Evolutionary conservation across 1,140 invertebrate genomes (phyloP).

Genomic region (Bilobella aurantiaca): DNA sequence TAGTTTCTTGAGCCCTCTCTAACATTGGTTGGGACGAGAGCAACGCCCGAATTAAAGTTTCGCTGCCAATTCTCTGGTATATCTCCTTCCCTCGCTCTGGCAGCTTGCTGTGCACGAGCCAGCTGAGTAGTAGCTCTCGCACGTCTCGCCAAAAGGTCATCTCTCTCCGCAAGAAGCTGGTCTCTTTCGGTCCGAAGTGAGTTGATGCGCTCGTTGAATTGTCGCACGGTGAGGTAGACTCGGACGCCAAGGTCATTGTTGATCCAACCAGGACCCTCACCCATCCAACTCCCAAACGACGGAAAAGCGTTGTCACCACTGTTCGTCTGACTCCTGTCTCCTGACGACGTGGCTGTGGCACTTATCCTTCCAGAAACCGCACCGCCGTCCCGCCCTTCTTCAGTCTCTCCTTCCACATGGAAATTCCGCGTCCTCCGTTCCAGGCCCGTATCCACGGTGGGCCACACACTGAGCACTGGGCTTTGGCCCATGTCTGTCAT

Average conservation of each 20-base stretch:
- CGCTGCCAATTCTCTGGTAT: constrained; percentile 12
- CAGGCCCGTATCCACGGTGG: constrained; percentile 28
- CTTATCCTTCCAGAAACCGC: background rate
- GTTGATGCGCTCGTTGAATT: constrained; percentile 1
- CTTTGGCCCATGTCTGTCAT: constrained; percentile 24
- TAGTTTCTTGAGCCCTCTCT: background rate
- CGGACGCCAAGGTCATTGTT: constrained; percentile 14
- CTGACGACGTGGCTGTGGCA: background rate
- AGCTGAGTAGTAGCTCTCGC: background rate
- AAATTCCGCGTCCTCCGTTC: constrained; percentile 22
- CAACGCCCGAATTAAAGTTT: constrained; percentile 7
- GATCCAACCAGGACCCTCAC: constrained; percentile 13
- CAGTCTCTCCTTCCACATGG: background rate
- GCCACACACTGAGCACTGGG: constrained; percentile 24
- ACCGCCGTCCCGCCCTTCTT: background rate
- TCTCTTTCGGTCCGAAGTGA: background rate
- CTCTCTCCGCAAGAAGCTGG: background rate
- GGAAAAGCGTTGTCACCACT: constrained; percentile 1
- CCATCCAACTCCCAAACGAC: constrained; percentile 12
- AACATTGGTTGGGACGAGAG: background rate
- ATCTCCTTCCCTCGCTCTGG: background rate
- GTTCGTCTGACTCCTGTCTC: no score
- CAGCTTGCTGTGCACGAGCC: background rate
- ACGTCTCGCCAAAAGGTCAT: background rate
- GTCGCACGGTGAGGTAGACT: constrained; percentile 5